These are phyloP conservation scores for Hypotaenidia okinawae DNA, from an alignment of 2,797 vertebrate genomes.

Conservation along the genomic window DNA sequence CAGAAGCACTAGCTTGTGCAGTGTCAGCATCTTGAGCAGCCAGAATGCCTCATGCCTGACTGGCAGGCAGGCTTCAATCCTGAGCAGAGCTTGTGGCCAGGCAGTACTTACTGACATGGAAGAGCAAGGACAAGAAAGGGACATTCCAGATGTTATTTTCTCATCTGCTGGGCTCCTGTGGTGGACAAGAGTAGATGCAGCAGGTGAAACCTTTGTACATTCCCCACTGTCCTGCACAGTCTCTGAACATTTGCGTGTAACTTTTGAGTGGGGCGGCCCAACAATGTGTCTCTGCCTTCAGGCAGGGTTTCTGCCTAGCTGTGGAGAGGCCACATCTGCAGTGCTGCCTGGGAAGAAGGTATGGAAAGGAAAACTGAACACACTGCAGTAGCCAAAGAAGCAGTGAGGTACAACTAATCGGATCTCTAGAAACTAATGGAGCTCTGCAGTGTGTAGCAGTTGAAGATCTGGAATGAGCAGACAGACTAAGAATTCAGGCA, in stretches of 20 bases:
- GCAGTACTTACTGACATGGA: not conserved
- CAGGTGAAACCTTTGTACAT: not conserved
- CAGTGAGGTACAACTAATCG: not conserved
- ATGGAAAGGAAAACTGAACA: not conserved
- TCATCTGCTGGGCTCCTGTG: not conserved
- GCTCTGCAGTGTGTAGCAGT: fast-evolving
- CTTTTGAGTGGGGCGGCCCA: not conserved
- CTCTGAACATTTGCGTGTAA: not conserved
- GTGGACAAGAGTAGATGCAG: not conserved
- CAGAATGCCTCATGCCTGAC: not conserved
- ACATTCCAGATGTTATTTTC: not conserved
- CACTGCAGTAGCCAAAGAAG: not conserved
- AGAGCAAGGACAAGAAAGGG: not conserved
- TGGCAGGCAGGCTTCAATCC: not conserved
- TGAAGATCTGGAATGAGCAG: not conserved
- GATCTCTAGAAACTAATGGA: not conserved
- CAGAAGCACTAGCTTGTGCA: not conserved
- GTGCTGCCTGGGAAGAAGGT: not conserved
- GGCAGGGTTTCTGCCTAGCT: not conserved
- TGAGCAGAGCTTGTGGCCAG: not conserved
- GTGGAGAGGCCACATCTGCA: not conserved
- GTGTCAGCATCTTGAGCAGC: not conserved
- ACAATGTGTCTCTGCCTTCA: not conserved
- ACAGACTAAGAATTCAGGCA: not conserved
- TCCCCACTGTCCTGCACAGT: not conserved